phyloP scores from a whole-genome alignment of 2,888 invertebrate genomes.

The Malthinus seriepunctatus region DNA sequence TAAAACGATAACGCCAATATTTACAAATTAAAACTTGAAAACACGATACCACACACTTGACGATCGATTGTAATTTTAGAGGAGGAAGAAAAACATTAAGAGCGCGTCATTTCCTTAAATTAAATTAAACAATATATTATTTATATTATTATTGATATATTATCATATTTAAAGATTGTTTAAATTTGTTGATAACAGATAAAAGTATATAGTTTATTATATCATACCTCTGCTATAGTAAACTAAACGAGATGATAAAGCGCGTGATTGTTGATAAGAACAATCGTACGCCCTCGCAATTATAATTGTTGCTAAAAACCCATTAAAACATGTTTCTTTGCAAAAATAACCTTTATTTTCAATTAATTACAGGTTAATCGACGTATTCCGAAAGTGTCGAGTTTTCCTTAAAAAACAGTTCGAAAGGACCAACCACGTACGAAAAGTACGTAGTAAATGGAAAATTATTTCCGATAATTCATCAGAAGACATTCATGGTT shows the following conservation, averaged over 20 bases:
- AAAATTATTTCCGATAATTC: slow-evolving; percentile 12
- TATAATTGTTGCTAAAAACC: background rate
- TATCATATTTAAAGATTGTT: background rate
- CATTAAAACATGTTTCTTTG: no score
- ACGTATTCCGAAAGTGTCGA: no score
- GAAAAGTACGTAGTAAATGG: slow-evolving; percentile 8
- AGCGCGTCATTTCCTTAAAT: background rate
- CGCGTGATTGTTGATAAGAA: slow-evolving; percentile 23
- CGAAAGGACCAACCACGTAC: background rate
- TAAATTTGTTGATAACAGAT: slow-evolving; percentile 4
- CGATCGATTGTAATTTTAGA: no score
- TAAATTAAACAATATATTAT: background rate
- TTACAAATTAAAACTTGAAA: no score
- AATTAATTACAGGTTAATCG: background rate
- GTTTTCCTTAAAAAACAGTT: no score
- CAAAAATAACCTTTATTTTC: background rate
- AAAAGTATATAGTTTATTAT: slow-evolving; percentile 7
- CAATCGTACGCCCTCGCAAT: slow-evolving; percentile 19
- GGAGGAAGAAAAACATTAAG: no score
- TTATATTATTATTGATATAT: slow-evolving; percentile 1
- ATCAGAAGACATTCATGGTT: slow-evolving; percentile 29
- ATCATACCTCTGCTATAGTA: slow-evolving; percentile 4
- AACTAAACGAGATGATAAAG: slow-evolving; percentile 13
- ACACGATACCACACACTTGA: no score
- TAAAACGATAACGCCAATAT: no score